These are phyloP conservation scores for Aphaenogaster ashmeadi DNA, from an alignment of 1,140 invertebrate species.

Conservation along the genomic window DNA sequence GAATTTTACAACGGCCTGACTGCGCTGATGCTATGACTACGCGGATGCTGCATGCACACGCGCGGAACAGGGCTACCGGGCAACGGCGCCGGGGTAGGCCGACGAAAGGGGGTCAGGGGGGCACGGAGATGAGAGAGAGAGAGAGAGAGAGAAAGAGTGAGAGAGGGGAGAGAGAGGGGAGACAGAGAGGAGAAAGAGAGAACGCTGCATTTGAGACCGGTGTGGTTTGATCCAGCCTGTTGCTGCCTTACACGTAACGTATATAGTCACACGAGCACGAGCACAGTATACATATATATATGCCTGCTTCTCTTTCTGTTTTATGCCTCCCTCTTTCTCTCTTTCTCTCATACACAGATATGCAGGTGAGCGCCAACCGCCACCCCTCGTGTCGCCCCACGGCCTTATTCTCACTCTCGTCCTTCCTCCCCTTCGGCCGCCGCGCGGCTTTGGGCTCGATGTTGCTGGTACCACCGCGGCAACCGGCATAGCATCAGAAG, in stretches of 20 bases:
- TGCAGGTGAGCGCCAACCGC: slow-evolving; percentile 5
- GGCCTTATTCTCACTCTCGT: slow-evolving; percentile 46
- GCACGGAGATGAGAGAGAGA: neutral
- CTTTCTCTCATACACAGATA: neutral
- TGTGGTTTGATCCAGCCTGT: slow-evolving; percentile 46
- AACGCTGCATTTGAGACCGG: neutral
- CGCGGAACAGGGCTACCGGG: slow-evolving; percentile 42
- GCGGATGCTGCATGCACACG: slow-evolving; percentile 22
- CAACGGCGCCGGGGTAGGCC: neutral
- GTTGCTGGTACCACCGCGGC: slow-evolving; percentile 46
- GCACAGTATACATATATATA: neutral
- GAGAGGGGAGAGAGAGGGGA: neutral
- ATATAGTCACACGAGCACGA: neutral
- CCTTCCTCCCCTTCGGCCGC: neutral
- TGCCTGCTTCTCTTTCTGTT: slow-evolving; percentile 10
- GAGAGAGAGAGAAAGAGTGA: neutral
- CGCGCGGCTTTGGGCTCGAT: slow-evolving; percentile 36
- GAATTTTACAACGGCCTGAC: slow-evolving; percentile 35
- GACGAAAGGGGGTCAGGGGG: slow-evolving; percentile 17
- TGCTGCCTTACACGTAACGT: slow-evolving; percentile 31
- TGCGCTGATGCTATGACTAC: slow-evolving; percentile 1
- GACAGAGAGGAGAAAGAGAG: neutral
- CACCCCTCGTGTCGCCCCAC: neutral
- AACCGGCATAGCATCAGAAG: slow-evolving; percentile 72
- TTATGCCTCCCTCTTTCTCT: neutral